Evolutionary conservation across 2,113 vertebrate genomes (phyloP).

Genomic region (Arizona elegans): DNA sequence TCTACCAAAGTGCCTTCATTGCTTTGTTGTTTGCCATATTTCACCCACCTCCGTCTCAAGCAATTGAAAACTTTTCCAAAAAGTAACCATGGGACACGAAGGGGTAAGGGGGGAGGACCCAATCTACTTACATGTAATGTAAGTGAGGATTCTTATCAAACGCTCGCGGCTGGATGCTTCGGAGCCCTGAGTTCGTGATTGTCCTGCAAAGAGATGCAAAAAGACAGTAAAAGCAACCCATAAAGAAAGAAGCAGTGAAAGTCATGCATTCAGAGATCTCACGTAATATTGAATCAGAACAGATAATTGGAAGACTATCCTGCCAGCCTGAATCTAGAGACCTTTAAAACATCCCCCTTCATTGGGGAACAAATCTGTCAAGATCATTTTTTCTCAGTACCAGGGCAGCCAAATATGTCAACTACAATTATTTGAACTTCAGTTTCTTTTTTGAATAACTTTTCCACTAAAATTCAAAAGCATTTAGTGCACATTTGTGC

Average conservation of each 20-base stretch:
- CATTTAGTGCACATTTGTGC: background rate
- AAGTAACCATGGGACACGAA: background rate
- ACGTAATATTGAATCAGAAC: fast-evolving
- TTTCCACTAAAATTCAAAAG: background rate
- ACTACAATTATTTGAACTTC: background rate
- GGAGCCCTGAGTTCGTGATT: conserved; percentile 94
- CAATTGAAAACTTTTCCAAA: background rate
- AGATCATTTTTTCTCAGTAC: background rate
- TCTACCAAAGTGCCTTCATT: background rate
- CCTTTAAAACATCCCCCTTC: background rate
- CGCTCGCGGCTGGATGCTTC: conserved; percentile 87
- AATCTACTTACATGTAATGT: conserved; percentile 87
- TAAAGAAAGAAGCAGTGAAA: background rate
- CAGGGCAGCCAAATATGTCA: background rate
- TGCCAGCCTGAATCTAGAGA: background rate
- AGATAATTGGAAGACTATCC: background rate
- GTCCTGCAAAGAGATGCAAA: conserved; percentile 77
- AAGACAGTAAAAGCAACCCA: background rate
- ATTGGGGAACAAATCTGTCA: background rate
- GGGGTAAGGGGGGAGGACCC: background rate
- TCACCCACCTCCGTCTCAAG: background rate
- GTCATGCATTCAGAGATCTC: background rate
- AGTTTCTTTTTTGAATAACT: background rate
- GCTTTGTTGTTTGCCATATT: background rate
- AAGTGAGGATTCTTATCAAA: conserved; percentile 95